Evolutionary conservation across 2,888 invertebrate species (phyloP).

Genomic region (Noctua janthe): DNA sequence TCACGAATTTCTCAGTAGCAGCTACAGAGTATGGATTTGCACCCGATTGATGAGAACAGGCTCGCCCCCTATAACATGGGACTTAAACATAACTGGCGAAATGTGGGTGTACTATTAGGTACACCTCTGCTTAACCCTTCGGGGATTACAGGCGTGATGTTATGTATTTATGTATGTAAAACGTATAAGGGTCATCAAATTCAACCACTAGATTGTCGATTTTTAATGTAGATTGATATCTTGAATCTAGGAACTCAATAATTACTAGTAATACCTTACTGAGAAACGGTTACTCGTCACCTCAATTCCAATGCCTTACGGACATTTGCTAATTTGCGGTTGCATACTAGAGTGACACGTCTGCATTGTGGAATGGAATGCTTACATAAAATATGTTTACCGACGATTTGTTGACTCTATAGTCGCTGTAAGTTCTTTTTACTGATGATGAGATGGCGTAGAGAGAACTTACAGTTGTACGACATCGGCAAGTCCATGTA

Average conservation of each 20-base stretch:
- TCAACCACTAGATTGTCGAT: not conserved
- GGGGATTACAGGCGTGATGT: too few relatives aligned
- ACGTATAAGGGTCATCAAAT: not conserved
- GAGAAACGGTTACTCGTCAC: constrained; percentile 1
- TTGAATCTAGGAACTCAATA: constrained; percentile 11
- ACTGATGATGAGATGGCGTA: not conserved
- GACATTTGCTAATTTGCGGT: constrained; percentile 26
- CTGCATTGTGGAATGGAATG: constrained; percentile 10
- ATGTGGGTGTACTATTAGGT: too few relatives aligned
- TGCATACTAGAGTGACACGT: constrained; percentile 12
- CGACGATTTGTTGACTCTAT: not conserved
- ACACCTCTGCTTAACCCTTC: too few relatives aligned
- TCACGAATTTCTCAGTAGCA: too few relatives aligned
- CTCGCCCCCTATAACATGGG: too few relatives aligned
- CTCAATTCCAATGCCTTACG: not conserved
- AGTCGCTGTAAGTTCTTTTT: not conserved
- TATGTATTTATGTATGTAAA: too few relatives aligned
- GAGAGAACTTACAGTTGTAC: not conserved
- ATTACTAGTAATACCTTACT: not conserved
- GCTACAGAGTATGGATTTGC: too few relatives aligned
- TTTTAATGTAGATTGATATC: constrained; percentile 11
- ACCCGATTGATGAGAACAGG: too few relatives aligned
- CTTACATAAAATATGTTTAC: constrained; percentile 19
- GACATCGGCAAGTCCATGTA: not conserved
- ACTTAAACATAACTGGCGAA: too few relatives aligned